A percentile compares a stretch with the other conserved stretches of the same genome.
phyloP scores from a whole-genome alignment of 2,113 vertebrate species.

The Propithecus coquereli region DNA sequence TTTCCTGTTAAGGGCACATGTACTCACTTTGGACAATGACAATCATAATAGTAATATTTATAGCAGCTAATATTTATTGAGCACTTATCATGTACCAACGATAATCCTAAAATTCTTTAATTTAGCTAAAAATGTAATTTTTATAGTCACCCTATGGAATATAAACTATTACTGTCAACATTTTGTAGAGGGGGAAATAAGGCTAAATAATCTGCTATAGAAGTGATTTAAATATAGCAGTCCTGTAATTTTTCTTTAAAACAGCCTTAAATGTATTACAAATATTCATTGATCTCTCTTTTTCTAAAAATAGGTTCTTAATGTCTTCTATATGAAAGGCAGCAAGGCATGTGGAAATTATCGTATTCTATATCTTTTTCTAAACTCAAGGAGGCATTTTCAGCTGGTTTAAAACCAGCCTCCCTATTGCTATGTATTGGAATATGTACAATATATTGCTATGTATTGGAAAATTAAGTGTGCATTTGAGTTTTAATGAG shows the following conservation, averaged over 20 bases:
- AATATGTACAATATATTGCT: background rate
- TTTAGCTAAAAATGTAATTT: background rate
- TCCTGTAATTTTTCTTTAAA: background rate
- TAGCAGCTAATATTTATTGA: background rate
- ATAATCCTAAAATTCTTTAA: background rate
- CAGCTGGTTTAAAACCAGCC: background rate
- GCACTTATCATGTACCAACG: no score
- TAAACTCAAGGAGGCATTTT: background rate
- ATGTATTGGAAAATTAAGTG: background rate
- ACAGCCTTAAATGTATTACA: background rate
- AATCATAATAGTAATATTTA: background rate
- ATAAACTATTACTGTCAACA: background rate
- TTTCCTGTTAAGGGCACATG: background rate
- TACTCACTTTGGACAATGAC: background rate
- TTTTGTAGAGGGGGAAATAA: background rate
- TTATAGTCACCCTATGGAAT: background rate
- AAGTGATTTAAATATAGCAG: background rate
- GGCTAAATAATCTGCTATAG: background rate
- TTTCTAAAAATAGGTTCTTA: background rate
- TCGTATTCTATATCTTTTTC: background rate
- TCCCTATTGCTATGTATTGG: background rate
- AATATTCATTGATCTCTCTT: background rate
- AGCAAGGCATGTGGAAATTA: background rate
- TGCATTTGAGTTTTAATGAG: background rate
- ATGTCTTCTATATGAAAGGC: background rate